phyloP scores from a whole-genome alignment of 1,140 invertebrate species.

The Drosophila parabipectinata region DNA sequence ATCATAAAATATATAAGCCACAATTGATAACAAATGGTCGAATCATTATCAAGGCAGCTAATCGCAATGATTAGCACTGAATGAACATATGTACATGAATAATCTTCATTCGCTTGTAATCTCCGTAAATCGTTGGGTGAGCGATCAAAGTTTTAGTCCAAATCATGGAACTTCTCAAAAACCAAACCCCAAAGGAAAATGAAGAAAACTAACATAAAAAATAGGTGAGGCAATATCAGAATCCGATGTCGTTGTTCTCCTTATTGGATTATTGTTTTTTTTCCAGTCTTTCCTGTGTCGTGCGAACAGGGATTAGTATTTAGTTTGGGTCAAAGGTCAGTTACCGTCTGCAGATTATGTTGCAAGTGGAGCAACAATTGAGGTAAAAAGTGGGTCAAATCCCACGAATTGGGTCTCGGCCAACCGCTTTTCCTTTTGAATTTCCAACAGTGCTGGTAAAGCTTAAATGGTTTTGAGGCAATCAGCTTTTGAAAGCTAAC shows the following conservation, averaged over 20 bases:
- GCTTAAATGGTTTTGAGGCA: slow-evolving; percentile 1
- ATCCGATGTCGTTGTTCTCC: slow-evolving; percentile 61
- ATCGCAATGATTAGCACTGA: slow-evolving; percentile 67
- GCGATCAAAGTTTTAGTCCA: background rate
- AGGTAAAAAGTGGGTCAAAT: slow-evolving; percentile 27
- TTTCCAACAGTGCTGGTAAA: background rate
- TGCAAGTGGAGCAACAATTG: slow-evolving; percentile 24
- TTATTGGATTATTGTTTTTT: slow-evolving; percentile 72
- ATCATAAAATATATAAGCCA: slow-evolving; percentile 49
- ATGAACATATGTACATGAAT: slow-evolving; percentile 9
- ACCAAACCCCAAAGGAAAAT: slow-evolving; percentile 4
- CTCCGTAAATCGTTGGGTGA: slow-evolving; percentile 9
- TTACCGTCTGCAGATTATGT: slow-evolving; percentile 53
- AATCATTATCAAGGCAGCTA: slow-evolving; percentile 62
- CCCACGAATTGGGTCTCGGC: slow-evolving; percentile 18
- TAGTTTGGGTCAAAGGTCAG: slow-evolving; percentile 44
- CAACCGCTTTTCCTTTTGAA: slow-evolving; percentile 10
- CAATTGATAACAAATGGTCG: slow-evolving; percentile 60
- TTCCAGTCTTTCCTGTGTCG: slow-evolving; percentile 33
- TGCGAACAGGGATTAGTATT: slow-evolving; percentile 65
- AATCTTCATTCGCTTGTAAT: slow-evolving; percentile 17
- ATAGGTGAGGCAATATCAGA: slow-evolving; percentile 71
- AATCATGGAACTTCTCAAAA: background rate
- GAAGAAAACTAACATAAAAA: slow-evolving; percentile 2
- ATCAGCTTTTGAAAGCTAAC: slow-evolving; percentile 3